phyloP scores from a whole-genome alignment of 1,140 invertebrate genomes.

The Cydia strobilella region DNA sequence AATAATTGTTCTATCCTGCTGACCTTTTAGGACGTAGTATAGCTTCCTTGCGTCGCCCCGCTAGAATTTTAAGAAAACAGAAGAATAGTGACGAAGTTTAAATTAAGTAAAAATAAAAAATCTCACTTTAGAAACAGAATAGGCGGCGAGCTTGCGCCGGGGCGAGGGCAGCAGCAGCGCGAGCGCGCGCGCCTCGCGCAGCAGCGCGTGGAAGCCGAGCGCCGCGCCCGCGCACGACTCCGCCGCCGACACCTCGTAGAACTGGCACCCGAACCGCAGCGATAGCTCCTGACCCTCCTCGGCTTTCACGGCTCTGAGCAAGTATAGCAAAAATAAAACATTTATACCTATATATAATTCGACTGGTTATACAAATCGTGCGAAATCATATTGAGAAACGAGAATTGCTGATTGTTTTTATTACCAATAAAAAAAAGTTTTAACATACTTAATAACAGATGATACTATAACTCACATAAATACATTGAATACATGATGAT shows the following conservation, averaged over 20 bases:
- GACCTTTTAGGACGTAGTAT: too few species aligned
- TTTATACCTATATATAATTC: too few species aligned
- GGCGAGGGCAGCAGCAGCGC: constrained; percentile 87
- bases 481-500: too few species aligned
- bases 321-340: constrained; percentile 19
- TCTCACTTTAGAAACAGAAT: constrained; percentile 87
- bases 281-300: constrained; percentile 91
- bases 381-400: too few species aligned
- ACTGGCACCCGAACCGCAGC: constrained; percentile 88
- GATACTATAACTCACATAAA: too few species aligned
- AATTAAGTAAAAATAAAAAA: not conserved
- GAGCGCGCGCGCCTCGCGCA: constrained; percentile 86
- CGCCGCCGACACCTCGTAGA: constrained; percentile 92
- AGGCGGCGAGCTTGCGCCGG: constrained; percentile 87
- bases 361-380: not conserved
- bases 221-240: constrained; percentile 89
- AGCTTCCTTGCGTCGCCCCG: too few species aligned
- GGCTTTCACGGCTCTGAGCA: constrained; percentile 85
- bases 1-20: too few species aligned
- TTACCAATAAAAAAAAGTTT: too few species aligned
- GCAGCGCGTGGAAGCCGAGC: constrained; percentile 89
- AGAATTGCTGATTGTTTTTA: too few species aligned
- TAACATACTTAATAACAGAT: too few species aligned
- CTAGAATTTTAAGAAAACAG: too few species aligned
- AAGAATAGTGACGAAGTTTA: too few species aligned